Evolutionary conservation across 2,888 invertebrate species (phyloP), one percentile per base, ranked within the genome.

Genomic region (Apamea crenata): DNA sequence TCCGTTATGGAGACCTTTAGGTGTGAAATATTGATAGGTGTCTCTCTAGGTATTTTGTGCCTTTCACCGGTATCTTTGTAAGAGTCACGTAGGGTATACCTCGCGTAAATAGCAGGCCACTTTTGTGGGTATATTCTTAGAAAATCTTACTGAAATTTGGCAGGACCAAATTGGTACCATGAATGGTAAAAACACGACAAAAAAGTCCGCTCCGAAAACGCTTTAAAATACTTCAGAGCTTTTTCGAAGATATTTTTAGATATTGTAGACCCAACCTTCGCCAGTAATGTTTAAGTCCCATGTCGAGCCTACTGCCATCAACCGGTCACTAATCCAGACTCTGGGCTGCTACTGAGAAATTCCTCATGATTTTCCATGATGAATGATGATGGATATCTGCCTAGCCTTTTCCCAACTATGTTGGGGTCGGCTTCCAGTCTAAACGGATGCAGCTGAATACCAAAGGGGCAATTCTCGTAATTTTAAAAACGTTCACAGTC

Each of bases 21-120:
- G 0, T 44, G 59, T 84, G 84, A 84, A 84, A 84, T 79, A 79
- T 82, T 68, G 85, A 85, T 63, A 84, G 66, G 29, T 47, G 61
- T 67, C 61, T n/a, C 12, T 65, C 47, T 59, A 70, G 59, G 32
- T 50, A 50, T 79, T 66, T 84, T 66, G 47, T 50, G 50, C 65
- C 50, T 84, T 69, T 50, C 44, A 32, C 66, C 61, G 67, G 71
- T 67, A 84, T 84, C 21, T 47, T 84, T 36, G 71, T 16, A 7
- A 6, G n/a, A 29, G 85, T 84, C 81, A 82, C 81, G 81, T 84
- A 84, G 85, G 29, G 7, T 14, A 32, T 61, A 61, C 21, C 61
- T 80, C 67, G 63, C 61, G 71, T 59, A 71, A 12, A 68, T 67
- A 12, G 21, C 7, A 1, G 25, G 66, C 6, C 59, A 67, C 21